phyloP scores from a whole-genome alignment of 2,113 vertebrate genomes.

The Circaetus cinerascens region DNA sequence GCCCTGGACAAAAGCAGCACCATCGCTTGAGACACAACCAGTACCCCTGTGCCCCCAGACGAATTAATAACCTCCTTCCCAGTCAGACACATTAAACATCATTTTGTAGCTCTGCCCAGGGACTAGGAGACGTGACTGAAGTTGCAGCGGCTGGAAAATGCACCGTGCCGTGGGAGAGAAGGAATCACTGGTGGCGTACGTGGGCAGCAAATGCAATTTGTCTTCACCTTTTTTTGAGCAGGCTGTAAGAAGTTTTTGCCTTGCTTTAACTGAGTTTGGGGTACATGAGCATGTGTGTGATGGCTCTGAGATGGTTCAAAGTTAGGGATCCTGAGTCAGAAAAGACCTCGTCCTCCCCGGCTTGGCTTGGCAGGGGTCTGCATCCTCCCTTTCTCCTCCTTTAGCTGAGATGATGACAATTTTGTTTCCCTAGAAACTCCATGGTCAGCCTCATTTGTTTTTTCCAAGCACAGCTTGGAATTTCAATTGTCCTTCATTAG shows the following conservation, averaged over 20 bases:
- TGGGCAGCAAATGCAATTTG: background rate
- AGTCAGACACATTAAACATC: conserved; percentile 25
- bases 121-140: background rate
- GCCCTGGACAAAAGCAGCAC: background rate
- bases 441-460: background rate
- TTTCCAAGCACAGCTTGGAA: background rate
- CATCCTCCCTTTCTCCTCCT: background rate
- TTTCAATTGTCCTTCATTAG: conserved; percentile 50
- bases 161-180: rapidly evolving
- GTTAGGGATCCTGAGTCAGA: background rate
- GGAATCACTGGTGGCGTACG: background rate
- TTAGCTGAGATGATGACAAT: background rate
- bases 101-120: background rate
- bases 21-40: rapidly evolving
- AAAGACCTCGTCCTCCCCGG: rapidly evolving
- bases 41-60: background rate
- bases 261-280: background rate
- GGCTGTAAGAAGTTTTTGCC: background rate
- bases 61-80: background rate
- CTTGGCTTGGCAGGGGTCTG: background rate
- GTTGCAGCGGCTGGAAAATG: background rate
- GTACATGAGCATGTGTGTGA: background rate
- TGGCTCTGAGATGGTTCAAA: background rate
- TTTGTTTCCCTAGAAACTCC: background rate
- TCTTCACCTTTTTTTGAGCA: background rate